Evolutionary conservation across 2,113 vertebrate genomes (phyloP).

Genomic region (Nerophis ophidion): DNA sequence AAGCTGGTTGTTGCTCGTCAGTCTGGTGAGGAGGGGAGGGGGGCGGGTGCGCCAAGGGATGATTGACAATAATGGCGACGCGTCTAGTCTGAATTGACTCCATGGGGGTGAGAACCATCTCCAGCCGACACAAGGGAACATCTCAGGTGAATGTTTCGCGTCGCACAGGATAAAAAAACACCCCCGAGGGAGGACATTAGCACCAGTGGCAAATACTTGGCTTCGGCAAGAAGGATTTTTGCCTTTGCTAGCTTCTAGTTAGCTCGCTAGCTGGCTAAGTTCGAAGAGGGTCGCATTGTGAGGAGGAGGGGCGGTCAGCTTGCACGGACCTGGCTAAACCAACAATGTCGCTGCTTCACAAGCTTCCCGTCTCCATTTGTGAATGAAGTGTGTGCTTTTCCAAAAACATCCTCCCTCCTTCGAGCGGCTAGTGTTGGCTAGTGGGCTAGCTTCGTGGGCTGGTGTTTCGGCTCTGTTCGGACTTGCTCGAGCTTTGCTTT

Average conservation of each 20-base stretch:
- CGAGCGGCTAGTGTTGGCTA: conserved; percentile 39
- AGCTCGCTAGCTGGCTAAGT: conserved; percentile 64
- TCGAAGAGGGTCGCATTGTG: conserved; percentile 52
- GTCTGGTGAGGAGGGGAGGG: neutral
- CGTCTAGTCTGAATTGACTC: conserved; percentile 61
- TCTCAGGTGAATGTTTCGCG: conserved; percentile 6
- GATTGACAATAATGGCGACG: conserved; percentile 78
- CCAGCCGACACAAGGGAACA: conserved; percentile 32
- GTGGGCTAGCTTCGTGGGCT: conserved; percentile 38
- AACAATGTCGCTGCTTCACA: conserved; percentile 20
- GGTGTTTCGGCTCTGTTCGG: conserved; percentile 38
- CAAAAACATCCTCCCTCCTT: conserved; percentile 40
- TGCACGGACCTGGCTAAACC: neutral
- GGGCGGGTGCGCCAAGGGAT: conserved; percentile 7
- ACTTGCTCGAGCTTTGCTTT: conserved; percentile 32
- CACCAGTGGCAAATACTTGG: conserved; percentile 17
- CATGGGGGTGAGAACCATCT: conserved; percentile 39
- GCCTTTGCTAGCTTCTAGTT: conserved; percentile 43
- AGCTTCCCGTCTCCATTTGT: neutral
- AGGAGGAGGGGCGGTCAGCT: conserved; percentile 21
- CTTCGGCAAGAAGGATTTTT: conserved; percentile 25
- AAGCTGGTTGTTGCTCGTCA: conserved; percentile 56
- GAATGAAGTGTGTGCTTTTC: conserved; percentile 18
- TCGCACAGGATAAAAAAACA: neutral
- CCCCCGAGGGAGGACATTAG: conserved; percentile 9